These are phyloP conservation scores for Neodiprion fabricii DNA, from an alignment of 1,140 invertebrate species.

Conservation along the genomic window DNA sequence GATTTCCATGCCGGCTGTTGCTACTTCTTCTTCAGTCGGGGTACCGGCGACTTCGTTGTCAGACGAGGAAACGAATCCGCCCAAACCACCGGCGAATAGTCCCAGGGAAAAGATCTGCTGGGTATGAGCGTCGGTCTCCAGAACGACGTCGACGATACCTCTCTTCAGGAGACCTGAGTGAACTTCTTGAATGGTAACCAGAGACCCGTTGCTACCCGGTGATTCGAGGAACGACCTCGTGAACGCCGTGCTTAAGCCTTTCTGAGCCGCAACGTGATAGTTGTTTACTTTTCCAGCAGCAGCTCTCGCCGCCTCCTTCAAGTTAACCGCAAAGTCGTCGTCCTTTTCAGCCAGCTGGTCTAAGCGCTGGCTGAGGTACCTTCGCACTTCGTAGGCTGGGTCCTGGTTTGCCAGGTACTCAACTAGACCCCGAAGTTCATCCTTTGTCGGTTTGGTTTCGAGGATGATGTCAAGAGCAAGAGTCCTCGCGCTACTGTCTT, in stretches of 20 bases:
- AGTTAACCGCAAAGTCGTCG: slow-evolving; percentile 52
- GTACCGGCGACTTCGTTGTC: slow-evolving; percentile 52
- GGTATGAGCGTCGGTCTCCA: slow-evolving; percentile 63
- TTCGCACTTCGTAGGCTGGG: slow-evolving; percentile 70
- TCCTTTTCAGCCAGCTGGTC: slow-evolving; percentile 66
- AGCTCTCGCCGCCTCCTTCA: slow-evolving; percentile 53
- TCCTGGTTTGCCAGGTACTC: slow-evolving; percentile 63
- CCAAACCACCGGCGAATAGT: slow-evolving; percentile 81
- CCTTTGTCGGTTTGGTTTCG: slow-evolving; percentile 61
- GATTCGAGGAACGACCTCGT: slow-evolving; percentile 67
- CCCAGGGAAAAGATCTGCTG: slow-evolving; percentile 63
- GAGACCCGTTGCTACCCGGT: slow-evolving; percentile 70
- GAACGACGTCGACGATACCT: slow-evolving; percentile 75
- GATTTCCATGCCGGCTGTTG: slow-evolving; percentile 87
- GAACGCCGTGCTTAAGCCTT: slow-evolving; percentile 77
- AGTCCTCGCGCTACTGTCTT: slow-evolving; percentile 76
- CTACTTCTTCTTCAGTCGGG: slow-evolving; percentile 62
- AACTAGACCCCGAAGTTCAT: slow-evolving; percentile 65
- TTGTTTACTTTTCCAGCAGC: slow-evolving; percentile 64
- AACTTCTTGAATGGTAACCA: slow-evolving; percentile 80
- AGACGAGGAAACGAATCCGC: slow-evolving; percentile 68
- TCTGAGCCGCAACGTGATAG: slow-evolving; percentile 71
- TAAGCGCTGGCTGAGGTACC: slow-evolving; percentile 71
- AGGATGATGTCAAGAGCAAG: slow-evolving; percentile 78
- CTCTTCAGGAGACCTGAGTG: slow-evolving; percentile 76